Evolutionary conservation across 2,888 invertebrate genomes (phyloP), one percentile per base, ranked within the genome.

Genomic region (Bursaphelenchus okinawaensis): DNA sequence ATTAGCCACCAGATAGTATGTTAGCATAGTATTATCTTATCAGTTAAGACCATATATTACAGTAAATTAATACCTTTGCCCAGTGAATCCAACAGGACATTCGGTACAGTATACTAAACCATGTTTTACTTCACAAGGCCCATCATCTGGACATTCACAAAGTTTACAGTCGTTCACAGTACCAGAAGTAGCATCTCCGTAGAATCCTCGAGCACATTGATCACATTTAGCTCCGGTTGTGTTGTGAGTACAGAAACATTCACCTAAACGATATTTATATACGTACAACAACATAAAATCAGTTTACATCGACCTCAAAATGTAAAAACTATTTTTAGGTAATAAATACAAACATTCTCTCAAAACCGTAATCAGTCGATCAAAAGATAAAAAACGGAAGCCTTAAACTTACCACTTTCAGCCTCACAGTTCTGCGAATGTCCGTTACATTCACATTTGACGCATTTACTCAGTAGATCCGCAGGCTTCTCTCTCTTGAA

Each of bases 381-480:
- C n/a, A n/a, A n/a, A n/a, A n/a, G n/a, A n/a, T n/a, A n/a, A n/a
- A n/a, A n/a, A n/a, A n/a, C n/a, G n/a, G 40, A 40, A 12, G 12
- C 40, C 12, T 40, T 16, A 9, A 7, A 20, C 12, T 54, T 31
- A 52, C 68, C 94, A 54, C 92, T 91, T 81, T 93, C 92, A 0
- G 92, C 89, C 77, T 98, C 95, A 84, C 98, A 98, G 75, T 91
- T 90, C 66, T 91, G 91, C 0, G 95, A 92, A 83, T 98, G 98
- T 0, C 90, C 90, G 81, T 98, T 92, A 81, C 98, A 98, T 82
- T 94, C 91, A 83, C 98, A 98, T 7, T 92, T 92, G 31, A 95
- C 90, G 83, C 98, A 98, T 1, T 89, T 88, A 70, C 91, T 91
- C 82, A 94, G 94, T 0, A 93, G 91, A 1, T 95, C 95, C 0